A percentile compares a stretch with the other conserved stretches of the same genome.
phyloP scores from a whole-genome alignment of 1,140 invertebrate genomes.

The Euura lappo region DNA sequence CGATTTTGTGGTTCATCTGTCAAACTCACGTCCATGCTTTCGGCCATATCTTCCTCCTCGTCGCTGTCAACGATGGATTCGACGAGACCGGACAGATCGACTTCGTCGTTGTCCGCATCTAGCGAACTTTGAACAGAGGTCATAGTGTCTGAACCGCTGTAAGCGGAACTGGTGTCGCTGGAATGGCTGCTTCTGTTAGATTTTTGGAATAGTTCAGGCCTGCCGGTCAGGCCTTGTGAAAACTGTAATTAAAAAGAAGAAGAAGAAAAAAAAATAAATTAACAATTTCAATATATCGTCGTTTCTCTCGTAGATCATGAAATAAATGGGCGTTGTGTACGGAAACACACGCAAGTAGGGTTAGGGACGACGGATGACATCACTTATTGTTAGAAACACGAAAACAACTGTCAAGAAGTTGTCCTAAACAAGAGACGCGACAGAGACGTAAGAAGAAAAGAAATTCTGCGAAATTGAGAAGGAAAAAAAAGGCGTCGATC shows the following conservation, averaged over 20 bases:
- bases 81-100: slow-evolving; percentile 89
- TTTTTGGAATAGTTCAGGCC: slow-evolving; percentile 73
- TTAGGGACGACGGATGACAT: too few species aligned
- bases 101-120: slow-evolving; percentile 85
- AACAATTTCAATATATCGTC: too few species aligned
- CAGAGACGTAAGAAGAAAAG: too few species aligned
- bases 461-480: too few species aligned
- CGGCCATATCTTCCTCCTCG: slow-evolving; percentile 91
- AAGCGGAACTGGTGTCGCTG: slow-evolving; percentile 93
- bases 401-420: too few species aligned
- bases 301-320: too few species aligned
- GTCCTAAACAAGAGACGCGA: too few species aligned
- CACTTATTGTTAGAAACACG: too few species aligned
- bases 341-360: too few species aligned
- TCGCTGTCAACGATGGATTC: slow-evolving; percentile 96
- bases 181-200: slow-evolving; percentile 86
- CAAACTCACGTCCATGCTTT: slow-evolving; percentile 83
- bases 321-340: too few species aligned
- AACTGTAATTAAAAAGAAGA: slow-evolving; percentile 40
- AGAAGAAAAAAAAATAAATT: too few species aligned
- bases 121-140: slow-evolving; percentile 84
- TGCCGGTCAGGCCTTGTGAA: slow-evolving; percentile 56
- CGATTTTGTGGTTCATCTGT: slow-evolving; percentile 6
- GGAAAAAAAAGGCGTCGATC: too few species aligned
- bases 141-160: slow-evolving; percentile 96